Evolutionary conservation across 2,888 invertebrate genomes (phyloP), one percentile per base, ranked within the genome.

Genomic region (Alsophila aescularia): DNA sequence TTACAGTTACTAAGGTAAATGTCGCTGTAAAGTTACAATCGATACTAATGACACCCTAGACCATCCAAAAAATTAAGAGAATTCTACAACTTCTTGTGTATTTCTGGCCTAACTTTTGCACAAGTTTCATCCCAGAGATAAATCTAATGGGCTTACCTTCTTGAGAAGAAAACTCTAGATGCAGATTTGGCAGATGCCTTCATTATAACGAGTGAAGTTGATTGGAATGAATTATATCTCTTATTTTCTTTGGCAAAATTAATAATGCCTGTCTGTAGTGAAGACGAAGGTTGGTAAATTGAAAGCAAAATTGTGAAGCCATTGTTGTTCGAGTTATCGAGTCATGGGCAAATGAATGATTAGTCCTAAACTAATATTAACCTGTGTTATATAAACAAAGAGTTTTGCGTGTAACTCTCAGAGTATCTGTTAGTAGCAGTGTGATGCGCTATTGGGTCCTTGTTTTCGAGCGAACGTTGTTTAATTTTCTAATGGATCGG

Each of bases 401-500:
- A 75, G 67, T 78, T 73, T 77, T 59, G 72, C 80, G 69, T 54
- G 73, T 70, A 74, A 70, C 75, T 77, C 72, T 75, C 76, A 76
- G 77, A 75, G 77, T 73, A 77, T 77, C 70, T 71, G 73, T 45
- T 54, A 31, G 50, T 54, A 47, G 47, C 54, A 52, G 59, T 44
- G 58, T 61, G 52, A 65, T 59, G 60, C 51, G 63, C 62, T 62
- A 62, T 64, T 62, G 66, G 67, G 72, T 74, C 80, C 73, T 80
- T 77, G 75, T 82, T 79, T 79, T 76, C n/a, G 73, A 79, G 77
- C 77, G 77, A 85, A 81, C 75, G 75, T 83, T 83, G 83, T 86
- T 88, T 86, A 83, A 87, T 86, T 88, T 86, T 86, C 82, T 87
- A 90, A 88, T 88, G 86, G 86, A 85, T 86, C 77, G 77, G 71